Evolutionary conservation across 2,797 vertebrate genomes (phyloP).

Genomic region (Malurus leucopterus): DNA sequence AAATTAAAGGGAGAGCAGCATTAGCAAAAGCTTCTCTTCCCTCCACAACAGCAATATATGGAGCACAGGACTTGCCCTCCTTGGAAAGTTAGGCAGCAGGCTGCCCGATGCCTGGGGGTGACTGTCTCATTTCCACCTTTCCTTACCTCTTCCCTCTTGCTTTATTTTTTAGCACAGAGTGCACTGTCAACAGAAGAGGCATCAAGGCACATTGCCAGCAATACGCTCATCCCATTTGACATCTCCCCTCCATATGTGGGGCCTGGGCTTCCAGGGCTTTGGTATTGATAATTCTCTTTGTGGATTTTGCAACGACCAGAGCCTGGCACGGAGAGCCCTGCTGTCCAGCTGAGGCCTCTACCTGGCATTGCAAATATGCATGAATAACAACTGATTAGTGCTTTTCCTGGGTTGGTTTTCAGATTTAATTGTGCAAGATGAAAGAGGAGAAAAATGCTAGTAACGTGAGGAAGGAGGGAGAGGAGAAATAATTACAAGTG

Average conservation of each 20-base stretch:
- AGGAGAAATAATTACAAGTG: conserved; percentile 16
- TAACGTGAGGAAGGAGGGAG: neutral
- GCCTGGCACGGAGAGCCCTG: neutral
- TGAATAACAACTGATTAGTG: neutral
- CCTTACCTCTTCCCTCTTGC: neutral
- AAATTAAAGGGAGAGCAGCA: neutral
- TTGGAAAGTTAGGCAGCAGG: neutral
- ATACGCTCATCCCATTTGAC: neutral
- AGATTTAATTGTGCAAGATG: neutral
- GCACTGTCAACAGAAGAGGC: neutral
- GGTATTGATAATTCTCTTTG: neutral
- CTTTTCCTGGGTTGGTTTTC: neutral
- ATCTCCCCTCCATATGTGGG: neutral
- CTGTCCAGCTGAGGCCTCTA: neutral
- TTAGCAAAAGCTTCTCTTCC: neutral
- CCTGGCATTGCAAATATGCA: conserved; percentile 16
- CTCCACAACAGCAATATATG: accelerated
- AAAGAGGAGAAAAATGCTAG: conserved; percentile 17
- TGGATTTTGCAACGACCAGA: neutral
- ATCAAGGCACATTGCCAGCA: accelerated
- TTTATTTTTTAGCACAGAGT: neutral
- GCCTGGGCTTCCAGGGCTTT: neutral
- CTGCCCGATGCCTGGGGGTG: accelerated
- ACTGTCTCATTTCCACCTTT: neutral
- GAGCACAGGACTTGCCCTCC: neutral